phyloP scores from a whole-genome alignment of 2,797 vertebrate genomes.

The Thalassophryne amazonica region DNA sequence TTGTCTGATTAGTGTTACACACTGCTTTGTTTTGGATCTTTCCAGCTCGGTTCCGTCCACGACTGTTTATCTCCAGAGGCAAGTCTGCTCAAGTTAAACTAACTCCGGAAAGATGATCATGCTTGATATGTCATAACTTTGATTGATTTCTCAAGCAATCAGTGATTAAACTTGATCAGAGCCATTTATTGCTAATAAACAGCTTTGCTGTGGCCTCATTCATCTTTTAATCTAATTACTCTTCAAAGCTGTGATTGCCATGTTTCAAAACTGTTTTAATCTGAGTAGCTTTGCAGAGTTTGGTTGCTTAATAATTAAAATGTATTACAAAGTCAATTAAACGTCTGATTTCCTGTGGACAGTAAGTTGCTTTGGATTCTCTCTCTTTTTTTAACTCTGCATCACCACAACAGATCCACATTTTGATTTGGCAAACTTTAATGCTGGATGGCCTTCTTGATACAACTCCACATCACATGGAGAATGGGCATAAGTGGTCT shows the following conservation, averaged over 20 bases:
- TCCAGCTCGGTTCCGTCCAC: slow-evolving; percentile 80
- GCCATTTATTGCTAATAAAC: background rate
- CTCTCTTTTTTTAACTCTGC: no score
- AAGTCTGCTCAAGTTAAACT: slow-evolving; percentile 78
- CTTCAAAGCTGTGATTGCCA: background rate
- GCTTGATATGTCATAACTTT: slow-evolving; percentile 24
- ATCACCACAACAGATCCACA: no score
- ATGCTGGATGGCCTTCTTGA: no score
- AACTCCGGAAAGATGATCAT: slow-evolving; percentile 56
- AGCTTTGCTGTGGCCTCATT: slow-evolving; percentile 7
- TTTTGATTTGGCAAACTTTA: no score
- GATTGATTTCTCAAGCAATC: slow-evolving; percentile 7
- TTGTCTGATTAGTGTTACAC: slow-evolving; percentile 32
- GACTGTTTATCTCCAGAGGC: slow-evolving; percentile 83
- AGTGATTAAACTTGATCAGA: slow-evolving; percentile 16
- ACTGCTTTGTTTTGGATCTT: slow-evolving; percentile 36
- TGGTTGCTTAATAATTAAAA: background rate
- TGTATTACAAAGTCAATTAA: background rate
- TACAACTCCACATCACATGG: no score
- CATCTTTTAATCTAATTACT: background rate
- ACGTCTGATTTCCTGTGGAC: background rate
- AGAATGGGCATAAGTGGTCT: no score
- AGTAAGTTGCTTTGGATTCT: background rate
- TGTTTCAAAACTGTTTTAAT: background rate
- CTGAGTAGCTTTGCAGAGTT: background rate